Base-by-base conservation (phyloP, 2,113 vertebrate species). In the Oreochromis spilurus region DNA sequence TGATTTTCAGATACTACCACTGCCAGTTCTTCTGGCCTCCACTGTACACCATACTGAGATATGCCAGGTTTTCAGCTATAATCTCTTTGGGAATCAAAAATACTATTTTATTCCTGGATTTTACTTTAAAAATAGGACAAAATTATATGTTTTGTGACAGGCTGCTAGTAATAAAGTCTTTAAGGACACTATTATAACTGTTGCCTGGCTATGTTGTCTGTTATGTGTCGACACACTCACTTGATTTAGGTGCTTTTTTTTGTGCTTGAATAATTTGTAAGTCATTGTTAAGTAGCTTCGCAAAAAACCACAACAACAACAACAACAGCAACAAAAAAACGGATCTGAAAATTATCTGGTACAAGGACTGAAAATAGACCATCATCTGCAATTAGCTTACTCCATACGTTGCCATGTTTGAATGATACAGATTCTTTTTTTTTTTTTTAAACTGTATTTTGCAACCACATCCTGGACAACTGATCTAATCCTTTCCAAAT, bases 401-500 rank as follows among this genome's bases (percentile, higher is more conserved):
- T 38, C 8, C 34, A 13, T 60, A 21, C 9, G 5, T 50, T 50
- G 1, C 5, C 17, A n/a, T 36, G 10, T 72, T 75, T 11, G 60
- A 58, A 82, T 53, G 9, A 31, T 38, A 14, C 9, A 87, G 40
- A 60, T 79, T 48, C 2, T 7, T 45, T 53, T 79, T 24, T 24
- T 24, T 24, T 24, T 48, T 52, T 12, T 12, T 2, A 8, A 29
- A 50, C 60, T 45, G 40, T 65, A 79, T 89, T 86, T 89, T 82
- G 60, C 78, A 86, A 79, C 90, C 82, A 83, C 53, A 38, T 84
- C 62, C 24, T 77, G 6, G 57, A 87, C 29, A 83, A 70, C 54
- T 75, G 19, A 84, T 85, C 34, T 83, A 81, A 91, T 86, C 31
- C 31, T 81, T 88, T 84, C 90, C 90, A 93, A 94, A 91, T 89